Evolutionary conservation across 2,888 invertebrate species (phyloP), one percentile per base, ranked within the genome.

Genomic region (Heteromyza rotundicornis): DNA sequence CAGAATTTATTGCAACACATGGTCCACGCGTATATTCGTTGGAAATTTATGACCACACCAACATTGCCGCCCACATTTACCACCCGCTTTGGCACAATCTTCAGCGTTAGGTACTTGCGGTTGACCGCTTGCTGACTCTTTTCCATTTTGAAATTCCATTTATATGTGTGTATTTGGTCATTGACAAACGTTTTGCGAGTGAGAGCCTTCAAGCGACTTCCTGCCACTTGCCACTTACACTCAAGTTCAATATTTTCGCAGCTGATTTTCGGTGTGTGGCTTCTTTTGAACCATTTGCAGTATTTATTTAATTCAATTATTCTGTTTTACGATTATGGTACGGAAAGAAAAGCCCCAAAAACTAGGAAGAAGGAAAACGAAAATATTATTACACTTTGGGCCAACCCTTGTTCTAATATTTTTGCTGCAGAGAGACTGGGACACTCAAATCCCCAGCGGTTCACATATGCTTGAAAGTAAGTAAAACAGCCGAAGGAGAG

Each of bases 281-380:
- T 55, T 54, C 54, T 55, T 54, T 60, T 49, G 24, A 57, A 54
- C 70, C 75, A 64, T 69, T 67, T 62, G 53, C 67, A 63, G 69
- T 77, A 79, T 77, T 78, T 79, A 79, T 79, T 79, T 79, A 79
- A 79, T 79, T 79, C 78, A 79, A 79, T 79, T 79, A 79, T 78
- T 71, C 75, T 73, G 74, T 78, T 79, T 79, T 79, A 79, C 69
- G 78, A 79, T 79, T 79, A 79, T 78, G 71, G 66, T 44, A 82
- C 52, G 60, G 60, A 67, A 62, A n/a, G n/a, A n/a, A 59, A 67
- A 65, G 60, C 64, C 64, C 47, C 36, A 52, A 60, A 63, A 57
- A 53, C 10, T 27, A 5, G 27, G 17, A 12, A 40, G 40, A 53
- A 57, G 20, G 14, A 20, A 14, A 53, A 53, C n/a, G 36, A 53